phyloP scores from a whole-genome alignment of 2,888 invertebrate species.

The Leptopilina myrica region DNA sequence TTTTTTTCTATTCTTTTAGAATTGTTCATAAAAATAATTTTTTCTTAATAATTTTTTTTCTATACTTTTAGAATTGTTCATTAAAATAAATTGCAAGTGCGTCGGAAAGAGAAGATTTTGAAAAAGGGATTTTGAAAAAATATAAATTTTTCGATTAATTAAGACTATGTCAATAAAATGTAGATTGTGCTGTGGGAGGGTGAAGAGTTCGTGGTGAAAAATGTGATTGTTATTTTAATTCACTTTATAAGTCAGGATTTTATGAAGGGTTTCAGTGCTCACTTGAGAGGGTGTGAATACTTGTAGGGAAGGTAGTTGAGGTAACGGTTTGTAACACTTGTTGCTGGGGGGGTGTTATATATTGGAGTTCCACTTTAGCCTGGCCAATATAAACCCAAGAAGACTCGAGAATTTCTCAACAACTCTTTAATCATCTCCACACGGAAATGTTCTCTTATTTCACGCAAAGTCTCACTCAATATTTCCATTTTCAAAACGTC shows the following conservation, averaged over 20 bases:
- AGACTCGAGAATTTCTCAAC: background rate
- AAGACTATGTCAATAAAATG: background rate
- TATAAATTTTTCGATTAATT: no score
- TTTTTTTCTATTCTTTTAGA: no score
- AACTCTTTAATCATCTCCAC: background rate
- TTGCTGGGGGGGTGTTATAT: slow-evolving; percentile 14
- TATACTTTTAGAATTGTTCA: no score
- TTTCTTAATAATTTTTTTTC: no score
- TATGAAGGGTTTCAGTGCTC: background rate
- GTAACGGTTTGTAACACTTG: slow-evolving; percentile 31
- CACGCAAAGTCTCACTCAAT: no score
- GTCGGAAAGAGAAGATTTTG: no score
- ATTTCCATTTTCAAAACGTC: no score
- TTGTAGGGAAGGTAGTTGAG: slow-evolving; percentile 26
- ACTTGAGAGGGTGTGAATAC: slow-evolving; percentile 14
- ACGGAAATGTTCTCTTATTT: background rate
- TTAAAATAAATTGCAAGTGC: no score
- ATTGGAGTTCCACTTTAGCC: background rate
- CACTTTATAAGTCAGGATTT: background rate
- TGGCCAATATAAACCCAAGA: background rate
- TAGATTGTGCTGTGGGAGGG: background rate
- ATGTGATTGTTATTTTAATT: background rate
- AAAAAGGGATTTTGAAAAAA: no score
- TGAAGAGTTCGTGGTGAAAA: background rate
- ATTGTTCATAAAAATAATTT: no score